Percentiles rank a stretch among this genome's conserved stretches.
Conservation (phyloP, 2,113 vertebrate species). For the Prionailurus viverrinus region DNA sequence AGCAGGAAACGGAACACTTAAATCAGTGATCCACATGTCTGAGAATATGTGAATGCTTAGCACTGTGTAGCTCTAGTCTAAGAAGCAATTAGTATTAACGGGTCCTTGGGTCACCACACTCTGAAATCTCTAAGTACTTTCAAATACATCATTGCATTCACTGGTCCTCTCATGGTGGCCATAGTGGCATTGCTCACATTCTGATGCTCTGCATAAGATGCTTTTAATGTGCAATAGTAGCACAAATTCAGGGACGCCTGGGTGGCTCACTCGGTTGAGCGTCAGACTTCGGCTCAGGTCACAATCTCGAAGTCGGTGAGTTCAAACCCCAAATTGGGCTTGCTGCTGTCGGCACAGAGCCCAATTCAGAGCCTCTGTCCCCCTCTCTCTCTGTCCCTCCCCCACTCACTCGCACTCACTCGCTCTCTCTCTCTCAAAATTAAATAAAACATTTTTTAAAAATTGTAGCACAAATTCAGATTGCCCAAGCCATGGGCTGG, state of each 20-base stretch:
- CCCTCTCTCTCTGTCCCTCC: no score
- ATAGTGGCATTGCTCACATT: neutral
- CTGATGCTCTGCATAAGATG: neutral
- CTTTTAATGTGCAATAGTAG: neutral
- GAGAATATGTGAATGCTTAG: slow-evolving; percentile 61
- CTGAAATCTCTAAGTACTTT: slow-evolving; percentile 29
- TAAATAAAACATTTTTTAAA: no score
- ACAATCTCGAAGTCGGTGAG: no score
- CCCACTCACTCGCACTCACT: no score
- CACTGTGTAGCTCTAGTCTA: neutral
- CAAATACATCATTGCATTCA: neutral
- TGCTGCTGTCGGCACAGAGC: no score
- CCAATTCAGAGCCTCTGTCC: no score
- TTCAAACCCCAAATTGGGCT: no score
- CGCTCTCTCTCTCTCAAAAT: no score
- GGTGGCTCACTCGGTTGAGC: no score
- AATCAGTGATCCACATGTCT: slow-evolving; percentile 39
- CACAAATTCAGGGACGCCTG: neutral
- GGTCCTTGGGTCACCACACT: neutral
- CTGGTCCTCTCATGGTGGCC: neutral
- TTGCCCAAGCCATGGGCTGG: neutral
- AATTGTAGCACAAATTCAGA: neutral
- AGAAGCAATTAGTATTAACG: slow-evolving; percentile 50
- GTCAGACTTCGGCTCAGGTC: no score
- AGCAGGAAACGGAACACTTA: slow-evolving; percentile 45